Evolutionary conservation across 1,140 invertebrate species (phyloP).

Genomic region (Nephotettix cincticeps): DNA sequence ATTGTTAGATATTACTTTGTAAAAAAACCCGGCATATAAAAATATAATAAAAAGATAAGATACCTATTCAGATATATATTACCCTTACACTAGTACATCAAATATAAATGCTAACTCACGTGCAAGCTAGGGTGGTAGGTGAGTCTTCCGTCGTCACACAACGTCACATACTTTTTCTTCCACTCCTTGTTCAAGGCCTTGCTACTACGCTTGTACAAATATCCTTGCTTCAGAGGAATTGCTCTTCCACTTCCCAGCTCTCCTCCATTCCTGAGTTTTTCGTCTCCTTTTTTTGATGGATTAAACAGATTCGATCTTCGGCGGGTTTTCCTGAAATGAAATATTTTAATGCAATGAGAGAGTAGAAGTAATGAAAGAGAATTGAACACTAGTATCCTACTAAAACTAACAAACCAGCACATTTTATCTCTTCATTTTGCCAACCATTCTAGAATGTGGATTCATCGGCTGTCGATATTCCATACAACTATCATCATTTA

Average conservation of each 20-base stretch:
- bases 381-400: no score
- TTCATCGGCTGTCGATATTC: no score
- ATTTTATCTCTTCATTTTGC: no score
- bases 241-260: conserved; percentile 92
- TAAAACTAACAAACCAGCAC: no score
- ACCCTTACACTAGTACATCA: no score
- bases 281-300: conserved; percentile 86
- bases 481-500: no score
- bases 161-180: conserved; percentile 99
- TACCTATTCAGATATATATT: no score
- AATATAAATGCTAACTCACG: conserved; percentile 58
- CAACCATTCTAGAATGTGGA: no score
- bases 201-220: conserved; percentile 94
- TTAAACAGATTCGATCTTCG: conserved; percentile 94
- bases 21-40: no score
- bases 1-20: no score
- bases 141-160: conserved; percentile 90
- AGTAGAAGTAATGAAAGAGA: no score
- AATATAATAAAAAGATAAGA: no score
- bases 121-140: conserved; percentile 96
- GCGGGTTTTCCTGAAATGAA: conserved; percentile 71
- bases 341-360: neutral
- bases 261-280: conserved; percentile 72
- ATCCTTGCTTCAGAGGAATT: conserved; percentile 96
- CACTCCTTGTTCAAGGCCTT: conserved; percentile 96